A percentile compares a stretch with the other conserved stretches of the same genome.
phyloP scores from a whole-genome alignment of 2,888 invertebrate genomes.

The Plebejus melissa region DNA sequence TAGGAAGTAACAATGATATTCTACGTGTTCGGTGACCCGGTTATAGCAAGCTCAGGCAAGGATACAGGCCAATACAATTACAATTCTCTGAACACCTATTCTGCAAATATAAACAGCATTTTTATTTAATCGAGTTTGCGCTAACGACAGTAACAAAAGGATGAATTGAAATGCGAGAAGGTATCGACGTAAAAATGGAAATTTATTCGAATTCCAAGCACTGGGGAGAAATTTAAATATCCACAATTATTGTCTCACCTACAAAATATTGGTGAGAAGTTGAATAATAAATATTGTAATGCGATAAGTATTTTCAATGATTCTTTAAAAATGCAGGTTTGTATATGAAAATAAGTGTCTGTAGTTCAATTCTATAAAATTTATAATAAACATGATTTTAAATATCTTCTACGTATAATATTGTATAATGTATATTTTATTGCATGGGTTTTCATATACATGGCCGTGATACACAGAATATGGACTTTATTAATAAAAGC shows the following conservation, averaged over 20 bases:
- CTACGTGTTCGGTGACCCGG: background rate
- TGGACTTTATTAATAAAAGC: no score
- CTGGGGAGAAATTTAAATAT: slow-evolving; percentile 22
- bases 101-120: background rate
- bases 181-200: slow-evolving; percentile 36
- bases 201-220: slow-evolving; percentile 32
- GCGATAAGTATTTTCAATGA: background rate
- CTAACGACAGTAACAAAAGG: slow-evolving; percentile 23
- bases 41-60: background rate
- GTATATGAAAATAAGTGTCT: background rate
- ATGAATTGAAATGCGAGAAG: slow-evolving; percentile 22
- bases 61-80: background rate
- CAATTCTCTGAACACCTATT: background rate
- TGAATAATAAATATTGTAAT: background rate
- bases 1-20: no score
- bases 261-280: background rate
- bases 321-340: background rate
- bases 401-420: no score
- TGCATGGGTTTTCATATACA: no score
- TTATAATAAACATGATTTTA: background rate
- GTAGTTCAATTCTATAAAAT: background rate
- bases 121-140: background rate
- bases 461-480: no score
- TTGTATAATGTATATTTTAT: no score
- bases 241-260: slow-evolving; percentile 8